Conservation (phyloP, 2,113 vertebrate genomes). For the Aegypius monachus region DNA sequence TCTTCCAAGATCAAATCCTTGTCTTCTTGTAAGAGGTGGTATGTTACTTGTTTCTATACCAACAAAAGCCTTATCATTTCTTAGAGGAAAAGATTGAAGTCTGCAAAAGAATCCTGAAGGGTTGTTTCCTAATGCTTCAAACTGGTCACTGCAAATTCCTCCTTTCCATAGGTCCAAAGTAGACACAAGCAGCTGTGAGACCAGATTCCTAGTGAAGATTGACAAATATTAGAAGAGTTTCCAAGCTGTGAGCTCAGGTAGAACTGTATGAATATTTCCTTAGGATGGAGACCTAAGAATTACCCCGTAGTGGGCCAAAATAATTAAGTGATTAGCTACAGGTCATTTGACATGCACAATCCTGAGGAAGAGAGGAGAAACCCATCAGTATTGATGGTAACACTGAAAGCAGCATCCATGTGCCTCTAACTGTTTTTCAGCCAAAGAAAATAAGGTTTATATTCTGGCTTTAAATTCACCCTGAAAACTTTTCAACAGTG, state of each 20-base stretch:
- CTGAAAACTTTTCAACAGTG: background rate
- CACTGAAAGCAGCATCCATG: background rate
- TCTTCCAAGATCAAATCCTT: background rate
- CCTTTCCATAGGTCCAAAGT: background rate
- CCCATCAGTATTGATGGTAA: background rate
- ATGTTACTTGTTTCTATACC: background rate
- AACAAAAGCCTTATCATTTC: background rate
- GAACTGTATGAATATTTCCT: background rate
- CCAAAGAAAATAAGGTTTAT: background rate
- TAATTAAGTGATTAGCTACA: background rate
- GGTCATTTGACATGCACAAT: accelerated
- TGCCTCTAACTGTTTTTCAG: background rate
- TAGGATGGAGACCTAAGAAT: background rate
- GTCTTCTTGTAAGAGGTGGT: background rate
- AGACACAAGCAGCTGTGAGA: background rate
- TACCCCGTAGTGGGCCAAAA: accelerated
- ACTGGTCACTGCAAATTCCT: background rate
- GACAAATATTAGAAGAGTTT: background rate
- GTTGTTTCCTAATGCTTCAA: background rate
- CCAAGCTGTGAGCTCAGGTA: background rate
- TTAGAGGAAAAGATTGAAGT: background rate
- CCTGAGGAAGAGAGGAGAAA: background rate
- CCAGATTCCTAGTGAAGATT: background rate
- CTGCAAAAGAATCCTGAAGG: background rate
- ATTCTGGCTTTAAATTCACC: background rate